Evolutionary conservation across 2,113 vertebrate species (phyloP), one percentile per base, ranked within the genome.

Genomic region (Albula goreensis): DNA sequence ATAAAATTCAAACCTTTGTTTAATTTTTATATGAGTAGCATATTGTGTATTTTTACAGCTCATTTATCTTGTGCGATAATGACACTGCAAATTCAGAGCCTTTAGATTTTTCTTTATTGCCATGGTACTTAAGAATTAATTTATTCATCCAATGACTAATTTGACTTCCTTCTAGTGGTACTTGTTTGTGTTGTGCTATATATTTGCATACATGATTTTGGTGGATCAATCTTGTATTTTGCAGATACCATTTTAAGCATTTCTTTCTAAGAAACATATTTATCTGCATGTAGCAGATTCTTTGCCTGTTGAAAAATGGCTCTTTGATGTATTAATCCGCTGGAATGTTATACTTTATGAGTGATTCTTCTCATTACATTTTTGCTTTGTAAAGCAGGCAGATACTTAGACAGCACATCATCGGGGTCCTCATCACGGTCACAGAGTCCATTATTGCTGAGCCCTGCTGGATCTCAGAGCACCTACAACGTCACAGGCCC

Each of bases 371-470:
- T 53, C 0, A 11, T 52, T 52, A 9, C 82, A 12, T 63, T 86
- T 8, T 60, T 22, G 80, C 60, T 81, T n/a, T 66, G 25, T 52
- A 85, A 82, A 92, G 91, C 92, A 92, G 96, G 96, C 89, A 95
- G 96, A 19, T 96, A 94, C 89, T 91, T 97, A 93, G 97, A 97
- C 25, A 98, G 97, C 78, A 97, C 96, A 0, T 98, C 97, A 0
- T 98, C 97, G 0, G 96, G 96, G 57, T 98, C 97, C 0, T 98
- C 97, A 0, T 97, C 97, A 0, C 94, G 96, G 63, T 98, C 97
- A 2, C 97, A 97, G 94, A 98, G 97, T 93, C 97, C 97, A 0
- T 89, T 97, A 90, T 85, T 97, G 88, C 89, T 97, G 57, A 98
- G 97, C 87, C 96, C 97, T 0, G 95, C 96, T 66, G 96, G 86